These are phyloP conservation scores for Steinernema scapterisci DNA, from an alignment of 2,888 invertebrate genomes.

Conservation along the genomic window DNA sequence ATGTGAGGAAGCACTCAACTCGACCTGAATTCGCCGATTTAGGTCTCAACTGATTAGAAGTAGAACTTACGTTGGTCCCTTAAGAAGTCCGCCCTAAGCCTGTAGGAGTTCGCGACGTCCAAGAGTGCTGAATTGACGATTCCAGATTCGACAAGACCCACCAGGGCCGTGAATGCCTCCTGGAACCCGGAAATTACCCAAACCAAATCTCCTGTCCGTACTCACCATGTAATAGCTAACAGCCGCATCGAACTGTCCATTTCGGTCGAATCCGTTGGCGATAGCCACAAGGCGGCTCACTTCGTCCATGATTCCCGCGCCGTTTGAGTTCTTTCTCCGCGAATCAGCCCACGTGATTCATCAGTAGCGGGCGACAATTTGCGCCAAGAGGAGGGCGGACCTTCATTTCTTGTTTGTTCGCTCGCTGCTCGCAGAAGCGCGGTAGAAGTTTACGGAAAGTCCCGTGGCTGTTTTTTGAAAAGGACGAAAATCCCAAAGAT, in stretches of 20 bases:
- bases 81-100: conserved; percentile 71
- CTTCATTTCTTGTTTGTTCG: no score
- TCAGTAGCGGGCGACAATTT: neutral
- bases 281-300: neutral
- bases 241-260: conserved; percentile 45
- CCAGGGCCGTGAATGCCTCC: conserved; percentile 45
- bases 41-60: no score
- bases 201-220: neutral
- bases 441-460: no score
- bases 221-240: conserved; percentile 44
- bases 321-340: neutral
- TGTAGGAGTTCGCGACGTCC: conserved; percentile 53
- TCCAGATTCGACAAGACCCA: conserved; percentile 35
- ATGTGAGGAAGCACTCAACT: neutral
- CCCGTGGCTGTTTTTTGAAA: no score
- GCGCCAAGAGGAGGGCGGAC: no score
- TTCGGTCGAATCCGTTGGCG: conserved; percentile 36
- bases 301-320: neutral
- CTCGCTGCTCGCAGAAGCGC: no score
- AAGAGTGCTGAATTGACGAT: conserved; percentile 27
- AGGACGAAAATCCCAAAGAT: no score
- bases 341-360: neutral
- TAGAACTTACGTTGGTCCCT: conserved; percentile 70
- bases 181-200: conserved; percentile 33
- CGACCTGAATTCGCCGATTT: no score